These are phyloP conservation scores for Cyclopterus lumpus DNA, from an alignment of 2,797 vertebrate species.

Conservation along the genomic window DNA sequence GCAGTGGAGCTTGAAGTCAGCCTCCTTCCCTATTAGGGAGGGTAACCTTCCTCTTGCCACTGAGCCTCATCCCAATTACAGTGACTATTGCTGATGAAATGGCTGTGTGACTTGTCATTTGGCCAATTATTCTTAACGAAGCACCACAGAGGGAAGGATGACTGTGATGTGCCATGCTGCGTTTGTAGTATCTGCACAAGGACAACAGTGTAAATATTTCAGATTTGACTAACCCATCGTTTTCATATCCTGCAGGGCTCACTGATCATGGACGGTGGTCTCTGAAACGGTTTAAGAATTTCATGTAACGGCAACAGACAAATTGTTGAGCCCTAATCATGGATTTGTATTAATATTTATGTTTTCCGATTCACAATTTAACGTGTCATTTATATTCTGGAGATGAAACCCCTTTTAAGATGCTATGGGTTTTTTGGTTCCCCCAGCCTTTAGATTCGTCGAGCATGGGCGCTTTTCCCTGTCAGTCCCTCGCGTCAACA, in stretches of 20 bases:
- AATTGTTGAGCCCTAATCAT: background rate
- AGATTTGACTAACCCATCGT: slow-evolving; percentile 49
- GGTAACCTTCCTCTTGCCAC: slow-evolving; percentile 69
- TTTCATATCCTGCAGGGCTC: slow-evolving; percentile 20
- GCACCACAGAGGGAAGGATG: slow-evolving; percentile 62
- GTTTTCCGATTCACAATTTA: slow-evolving; percentile 3
- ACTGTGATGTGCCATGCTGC: slow-evolving; percentile 56
- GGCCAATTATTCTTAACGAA: slow-evolving; percentile 82
- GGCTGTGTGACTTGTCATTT: slow-evolving; percentile 77
- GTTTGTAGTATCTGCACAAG: slow-evolving; percentile 60
- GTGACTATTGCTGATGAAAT: slow-evolving; percentile 78
- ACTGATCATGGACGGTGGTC: slow-evolving; percentile 36
- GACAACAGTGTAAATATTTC: slow-evolving; percentile 51
- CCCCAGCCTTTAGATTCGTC: slow-evolving; percentile 11
- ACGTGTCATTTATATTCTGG: slow-evolving; percentile 1
- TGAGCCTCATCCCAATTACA: slow-evolving; percentile 76
- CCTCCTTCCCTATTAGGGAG: slow-evolving; percentile 67
- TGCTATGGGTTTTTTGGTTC: background rate
- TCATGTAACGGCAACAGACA: background rate
- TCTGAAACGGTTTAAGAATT: slow-evolving; percentile 16
- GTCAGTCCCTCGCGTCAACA: slow-evolving; percentile 56
- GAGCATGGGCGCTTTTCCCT: slow-evolving; percentile 42
- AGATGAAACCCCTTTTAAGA: background rate
- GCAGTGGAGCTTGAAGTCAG: slow-evolving; percentile 69
- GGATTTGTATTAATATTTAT: background rate